Conservation (phyloP, 2,888 invertebrate genomes). For the Nomada flava region DNA sequence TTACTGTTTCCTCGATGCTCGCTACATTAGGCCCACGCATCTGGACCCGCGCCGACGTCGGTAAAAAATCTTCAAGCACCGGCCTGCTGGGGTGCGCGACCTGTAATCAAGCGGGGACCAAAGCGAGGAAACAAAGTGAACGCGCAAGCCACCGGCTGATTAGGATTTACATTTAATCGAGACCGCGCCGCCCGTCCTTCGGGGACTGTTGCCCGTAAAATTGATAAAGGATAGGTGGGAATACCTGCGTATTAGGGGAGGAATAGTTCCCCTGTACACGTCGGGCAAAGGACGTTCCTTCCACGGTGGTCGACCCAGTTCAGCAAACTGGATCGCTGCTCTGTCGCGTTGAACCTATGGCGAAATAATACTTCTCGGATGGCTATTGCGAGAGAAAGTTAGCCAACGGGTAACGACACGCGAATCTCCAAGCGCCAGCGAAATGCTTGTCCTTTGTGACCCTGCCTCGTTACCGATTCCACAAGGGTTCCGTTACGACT, state of each 20-base stretch:
- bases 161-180: slow-evolving; percentile 56
- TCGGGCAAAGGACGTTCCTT: background rate
- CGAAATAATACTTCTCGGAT: background rate
- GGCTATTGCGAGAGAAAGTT: background rate
- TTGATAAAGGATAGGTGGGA: slow-evolving; percentile 43
- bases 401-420: background rate
- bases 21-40: slow-evolving; percentile 59
- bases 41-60: slow-evolving; percentile 41
- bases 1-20: slow-evolving; percentile 53
- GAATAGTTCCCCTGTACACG: background rate
- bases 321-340: background rate
- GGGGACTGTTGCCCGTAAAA: slow-evolving; percentile 33
- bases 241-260: background rate
- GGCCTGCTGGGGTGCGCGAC: slow-evolving; percentile 39
- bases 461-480: slow-evolving; percentile 39
- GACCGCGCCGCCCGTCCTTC: slow-evolving; percentile 2
- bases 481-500: slow-evolving; percentile 58
- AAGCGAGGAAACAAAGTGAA: slow-evolving; percentile 30
- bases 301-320: background rate
- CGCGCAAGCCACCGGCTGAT: slow-evolving; percentile 25
- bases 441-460: background rate
- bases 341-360: too few species aligned
- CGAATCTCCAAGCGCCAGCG: background rate
- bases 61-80: slow-evolving; percentile 46
- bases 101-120: slow-evolving; percentile 44